Percentiles rank a stretch among this genome's conserved stretches.
phyloP scores from a whole-genome alignment of 2,888 invertebrate genomes.

The Hermodice carunculata region DNA sequence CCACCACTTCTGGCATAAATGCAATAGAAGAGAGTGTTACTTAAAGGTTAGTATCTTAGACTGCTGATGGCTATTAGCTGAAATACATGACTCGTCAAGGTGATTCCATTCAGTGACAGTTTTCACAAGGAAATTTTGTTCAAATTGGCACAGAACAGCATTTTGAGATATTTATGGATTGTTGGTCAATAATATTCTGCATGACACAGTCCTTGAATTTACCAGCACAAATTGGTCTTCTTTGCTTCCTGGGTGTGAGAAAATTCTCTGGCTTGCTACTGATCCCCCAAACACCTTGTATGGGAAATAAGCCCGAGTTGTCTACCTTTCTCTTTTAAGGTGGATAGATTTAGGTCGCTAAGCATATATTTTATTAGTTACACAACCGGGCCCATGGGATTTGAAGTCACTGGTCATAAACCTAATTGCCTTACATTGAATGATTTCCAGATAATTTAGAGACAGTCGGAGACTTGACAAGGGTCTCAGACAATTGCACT shows the following conservation, averaged over 20 bases:
- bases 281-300: not conserved
- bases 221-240: not conserved
- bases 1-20: not conserved
- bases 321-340: not conserved
- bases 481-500: not conserved
- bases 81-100: not conserved
- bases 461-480: not conserved
- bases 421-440: too few relatives aligned
- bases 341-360: not conserved
- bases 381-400: not conserved
- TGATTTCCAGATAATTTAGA: not conserved
- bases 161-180: not conserved
- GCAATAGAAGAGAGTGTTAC: not conserved
- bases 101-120: not conserved
- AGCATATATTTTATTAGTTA: not conserved
- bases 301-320: not conserved
- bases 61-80: not conserved
- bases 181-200: not conserved
- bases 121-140: not conserved
- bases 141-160: not conserved
- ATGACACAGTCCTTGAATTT: not conserved
- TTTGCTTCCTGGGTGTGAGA: not conserved
- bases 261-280: not conserved
- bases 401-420: not conserved
- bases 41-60: not conserved